Evolutionary conservation across 2,113 vertebrate species (phyloP), one percentile per base, ranked within the genome.

Genomic region (Gorsachius goisagi): DNA sequence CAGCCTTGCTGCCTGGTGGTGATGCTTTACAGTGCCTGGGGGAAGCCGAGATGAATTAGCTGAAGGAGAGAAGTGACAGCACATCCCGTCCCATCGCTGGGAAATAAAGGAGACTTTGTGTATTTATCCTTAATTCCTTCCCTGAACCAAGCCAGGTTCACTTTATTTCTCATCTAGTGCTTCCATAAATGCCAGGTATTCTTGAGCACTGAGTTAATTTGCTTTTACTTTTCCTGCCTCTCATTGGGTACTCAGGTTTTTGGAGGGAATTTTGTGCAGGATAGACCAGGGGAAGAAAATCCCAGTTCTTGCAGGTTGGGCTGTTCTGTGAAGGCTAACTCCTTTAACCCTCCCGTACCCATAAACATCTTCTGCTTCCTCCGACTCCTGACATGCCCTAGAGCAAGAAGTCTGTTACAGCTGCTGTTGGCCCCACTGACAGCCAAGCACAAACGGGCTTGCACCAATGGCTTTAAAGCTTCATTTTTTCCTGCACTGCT

Each of bases 81-180:
- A 2, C 30, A 3, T n/a, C 75, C n/a, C 2, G 0, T 52, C n/a
- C 56, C 50, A 11, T 15, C 27, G 0, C 28, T 63, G 60, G 72
- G 75, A 76, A 69, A 12, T 37, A 26, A 9, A 30, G 35, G 76
- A 45, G 22, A 14, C 23, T 59, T 15, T 2, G 20, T 41, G 26
- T 19, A 3, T 55, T 78, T 50, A 26, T 28, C 47, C 32, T 30
- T 5, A 3, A 3, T 39, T 74, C 30, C 11, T 59, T 14, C 23
- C 39, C 47, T 59, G n/a, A 64, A 44, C 22, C 7, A 27, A 73
- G 83, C 21, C 74, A 19, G 66, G 39, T 45, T 82, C 8, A 0
- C 23, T 63, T 44, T 49, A 20, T 45, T 74, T 63, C 68, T 60
- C n/a, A 33, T 47, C 37, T 1, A 0, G 16, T 2, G 1, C 52